These are phyloP conservation scores for Albula glossodonta DNA, from an alignment of 2,113 vertebrate genomes.

Conservation along the genomic window DNA sequence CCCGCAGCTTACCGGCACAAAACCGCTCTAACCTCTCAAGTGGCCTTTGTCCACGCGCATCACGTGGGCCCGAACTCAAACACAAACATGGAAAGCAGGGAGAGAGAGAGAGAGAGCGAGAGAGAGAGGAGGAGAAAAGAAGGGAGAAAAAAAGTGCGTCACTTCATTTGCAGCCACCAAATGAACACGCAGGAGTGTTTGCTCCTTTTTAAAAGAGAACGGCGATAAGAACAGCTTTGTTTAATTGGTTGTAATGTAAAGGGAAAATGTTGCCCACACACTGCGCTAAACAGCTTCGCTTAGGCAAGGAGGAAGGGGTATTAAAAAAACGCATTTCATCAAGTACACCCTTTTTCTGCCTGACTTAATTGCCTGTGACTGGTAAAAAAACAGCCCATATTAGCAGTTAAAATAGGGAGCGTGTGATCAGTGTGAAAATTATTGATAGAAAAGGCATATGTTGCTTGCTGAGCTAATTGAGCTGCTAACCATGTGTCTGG, in stretches of 20 bases:
- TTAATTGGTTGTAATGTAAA: background rate
- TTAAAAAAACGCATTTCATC: background rate
- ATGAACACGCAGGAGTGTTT: background rate
- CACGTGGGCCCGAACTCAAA: constrained; percentile 18
- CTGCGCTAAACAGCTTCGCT: background rate
- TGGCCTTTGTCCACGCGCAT: constrained; percentile 57
- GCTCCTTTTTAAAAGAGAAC: background rate
- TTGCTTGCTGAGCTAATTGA: constrained; percentile 1
- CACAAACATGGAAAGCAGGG: constrained; percentile 25
- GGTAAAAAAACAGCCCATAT: background rate
- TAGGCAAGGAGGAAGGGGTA: background rate
- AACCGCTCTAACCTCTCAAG: constrained; percentile 61
- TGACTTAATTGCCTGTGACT: background rate
- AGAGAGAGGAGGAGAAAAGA: constrained; percentile 7
- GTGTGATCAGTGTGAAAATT: background rate
- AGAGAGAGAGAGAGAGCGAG: constrained; percentile 9
- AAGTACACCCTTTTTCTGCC: background rate
- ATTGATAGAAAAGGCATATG: constrained; percentile 2
- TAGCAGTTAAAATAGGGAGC: background rate
- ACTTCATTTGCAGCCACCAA: background rate
- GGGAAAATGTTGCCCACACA: background rate
- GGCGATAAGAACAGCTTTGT: background rate
- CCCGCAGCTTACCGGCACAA: constrained; percentile 60
- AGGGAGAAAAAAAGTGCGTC: background rate
- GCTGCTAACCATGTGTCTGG: background rate